These are phyloP conservation scores for Sebastes minor DNA, from an alignment of 2,797 vertebrate species.

Conservation along the genomic window DNA sequence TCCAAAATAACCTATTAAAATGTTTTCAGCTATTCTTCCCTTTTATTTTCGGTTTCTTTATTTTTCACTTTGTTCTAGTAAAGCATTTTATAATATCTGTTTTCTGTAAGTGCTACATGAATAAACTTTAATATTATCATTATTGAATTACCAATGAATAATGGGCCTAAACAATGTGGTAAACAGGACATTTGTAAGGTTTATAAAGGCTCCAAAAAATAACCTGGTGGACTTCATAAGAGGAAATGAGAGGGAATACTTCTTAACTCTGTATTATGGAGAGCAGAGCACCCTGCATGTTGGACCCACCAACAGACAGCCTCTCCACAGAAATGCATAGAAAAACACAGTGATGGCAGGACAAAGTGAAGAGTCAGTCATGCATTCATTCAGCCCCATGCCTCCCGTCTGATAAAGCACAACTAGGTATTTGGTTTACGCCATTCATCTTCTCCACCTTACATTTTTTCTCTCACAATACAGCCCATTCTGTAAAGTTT, in stretches of 20 bases:
- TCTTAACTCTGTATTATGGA: slow-evolving; percentile 21
- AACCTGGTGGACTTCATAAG: slow-evolving; percentile 28
- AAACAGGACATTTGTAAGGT: slow-evolving; percentile 13
- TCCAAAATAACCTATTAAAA: slow-evolving; percentile 5
- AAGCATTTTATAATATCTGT: not conserved
- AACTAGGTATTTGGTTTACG: slow-evolving; percentile 73
- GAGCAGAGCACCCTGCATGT: slow-evolving; percentile 42
- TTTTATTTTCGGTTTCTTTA: not conserved
- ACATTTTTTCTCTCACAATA: slow-evolving; percentile 14
- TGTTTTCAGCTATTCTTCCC: not conserved
- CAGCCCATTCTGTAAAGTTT: slow-evolving; percentile 28
- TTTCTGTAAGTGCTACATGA: not conserved
- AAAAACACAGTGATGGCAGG: slow-evolving; percentile 76
- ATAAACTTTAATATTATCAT: not conserved
- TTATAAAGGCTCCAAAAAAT: slow-evolving; percentile 14
- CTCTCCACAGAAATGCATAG: slow-evolving; percentile 75
- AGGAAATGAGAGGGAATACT: slow-evolving; percentile 12
- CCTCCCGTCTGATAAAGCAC: slow-evolving; percentile 71
- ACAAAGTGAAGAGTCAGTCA: slow-evolving; percentile 71
- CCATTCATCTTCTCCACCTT: slow-evolving; percentile 25
- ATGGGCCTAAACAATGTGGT: not conserved
- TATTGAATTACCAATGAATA: not conserved
- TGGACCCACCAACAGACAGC: slow-evolving; percentile 45
- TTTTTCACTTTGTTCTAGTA: not conserved
- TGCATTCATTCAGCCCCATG: slow-evolving; percentile 61